Percentiles rank a stretch among this genome's conserved stretches.
Evolutionary conservation across 2,888 invertebrate genomes (phyloP).

Genomic region (Carabus problematicus): DNA sequence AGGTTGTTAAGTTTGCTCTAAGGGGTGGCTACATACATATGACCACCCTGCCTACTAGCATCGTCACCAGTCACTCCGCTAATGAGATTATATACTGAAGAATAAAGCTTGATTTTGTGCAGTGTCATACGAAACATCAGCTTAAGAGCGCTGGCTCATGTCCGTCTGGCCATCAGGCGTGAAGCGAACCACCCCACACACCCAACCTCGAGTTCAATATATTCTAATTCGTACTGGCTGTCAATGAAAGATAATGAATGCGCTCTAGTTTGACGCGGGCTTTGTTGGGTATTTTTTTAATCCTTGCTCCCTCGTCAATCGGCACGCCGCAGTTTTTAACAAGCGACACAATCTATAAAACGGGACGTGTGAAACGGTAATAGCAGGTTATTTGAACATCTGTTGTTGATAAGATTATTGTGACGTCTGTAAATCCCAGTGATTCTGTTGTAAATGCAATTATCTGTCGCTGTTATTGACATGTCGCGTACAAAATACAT

Average conservation of each 20-base stretch:
- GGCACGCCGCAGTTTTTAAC: slow-evolving; percentile 11
- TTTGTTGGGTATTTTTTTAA: slow-evolving; percentile 21
- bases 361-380: slow-evolving; percentile 5
- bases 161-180: neutral
- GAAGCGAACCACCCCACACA: too few species aligned
- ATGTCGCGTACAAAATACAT: slow-evolving; percentile 9
- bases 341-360: neutral
- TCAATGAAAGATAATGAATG: slow-evolving; percentile 35
- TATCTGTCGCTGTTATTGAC: slow-evolving; percentile 14
- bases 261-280: slow-evolving; percentile 15
- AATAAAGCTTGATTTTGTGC: slow-evolving; percentile 52
- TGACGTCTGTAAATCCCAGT: slow-evolving; percentile 15
- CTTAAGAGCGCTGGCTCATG: slow-evolving; percentile 19
- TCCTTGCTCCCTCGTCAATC: slow-evolving; percentile 1
- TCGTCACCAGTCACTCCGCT: slow-evolving; percentile 42
- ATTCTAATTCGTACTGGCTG: slow-evolving; percentile 39
- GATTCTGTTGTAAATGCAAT: slow-evolving; percentile 20
- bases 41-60: slow-evolving; percentile 31
- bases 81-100: slow-evolving; percentile 50
- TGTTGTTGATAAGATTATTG: slow-evolving; percentile 32
- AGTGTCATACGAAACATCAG: slow-evolving; percentile 47
- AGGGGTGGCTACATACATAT: slow-evolving; percentile 39
- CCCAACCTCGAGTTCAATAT: slow-evolving; percentile 28
- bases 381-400: slow-evolving; percentile 21
- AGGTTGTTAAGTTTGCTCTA: too few species aligned